Evolutionary conservation across 2,888 invertebrate genomes (phyloP).

Genomic region (Pristionchus entomophagus): DNA sequence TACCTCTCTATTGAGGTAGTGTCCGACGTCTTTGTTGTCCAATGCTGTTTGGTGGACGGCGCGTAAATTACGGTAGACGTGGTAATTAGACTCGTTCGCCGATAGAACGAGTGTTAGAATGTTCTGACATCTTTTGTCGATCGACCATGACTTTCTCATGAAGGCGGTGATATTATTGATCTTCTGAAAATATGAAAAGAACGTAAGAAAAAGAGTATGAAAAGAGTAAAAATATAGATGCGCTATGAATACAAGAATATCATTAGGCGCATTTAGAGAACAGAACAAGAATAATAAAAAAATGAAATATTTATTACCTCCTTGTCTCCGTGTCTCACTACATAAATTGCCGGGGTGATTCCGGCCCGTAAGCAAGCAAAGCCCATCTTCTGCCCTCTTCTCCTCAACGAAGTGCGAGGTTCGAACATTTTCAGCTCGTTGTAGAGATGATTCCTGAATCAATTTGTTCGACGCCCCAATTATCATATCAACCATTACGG

Average conservation of each 20-base stretch:
- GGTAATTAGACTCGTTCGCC: not conserved
- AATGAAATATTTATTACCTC: not conserved
- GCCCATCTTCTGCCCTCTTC: not conserved
- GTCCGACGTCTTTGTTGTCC: not conserved
- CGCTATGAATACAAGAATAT: too few species aligned
- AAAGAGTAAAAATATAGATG: too few species aligned
- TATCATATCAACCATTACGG: too few species aligned
- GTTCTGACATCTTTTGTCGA: not conserved
- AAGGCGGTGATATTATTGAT: not conserved
- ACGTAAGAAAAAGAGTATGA: too few species aligned
- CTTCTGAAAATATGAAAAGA: not conserved
- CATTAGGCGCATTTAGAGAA: too few species aligned
- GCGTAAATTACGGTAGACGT: not conserved
- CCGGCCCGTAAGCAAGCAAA: not conserved
- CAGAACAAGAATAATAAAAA: too few species aligned
- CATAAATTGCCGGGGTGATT: not conserved
- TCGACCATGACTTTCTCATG: not conserved
- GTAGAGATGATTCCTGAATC: not conserved
- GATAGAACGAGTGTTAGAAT: not conserved
- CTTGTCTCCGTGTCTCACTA: not conserved
- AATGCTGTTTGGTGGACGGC: not conserved
- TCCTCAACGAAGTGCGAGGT: not conserved
- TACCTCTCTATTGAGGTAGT: conserved; percentile 13
- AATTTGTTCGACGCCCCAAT: too few species aligned
- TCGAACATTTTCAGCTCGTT: not conserved